Conservation (phyloP, 2,797 vertebrate genomes). For the Prionace glauca region DNA sequence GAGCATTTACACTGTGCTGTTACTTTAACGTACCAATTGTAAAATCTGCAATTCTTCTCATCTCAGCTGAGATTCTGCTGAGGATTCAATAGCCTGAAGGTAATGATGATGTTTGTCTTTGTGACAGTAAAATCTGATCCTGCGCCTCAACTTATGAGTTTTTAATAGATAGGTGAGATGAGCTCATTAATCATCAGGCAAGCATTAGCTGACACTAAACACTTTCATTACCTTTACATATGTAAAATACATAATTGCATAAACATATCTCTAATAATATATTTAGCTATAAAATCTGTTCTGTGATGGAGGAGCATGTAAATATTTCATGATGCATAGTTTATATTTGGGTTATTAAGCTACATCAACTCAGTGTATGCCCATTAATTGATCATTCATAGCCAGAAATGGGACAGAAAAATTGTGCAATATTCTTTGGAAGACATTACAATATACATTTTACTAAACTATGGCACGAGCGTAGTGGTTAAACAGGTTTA, state of each 20-base stretch:
- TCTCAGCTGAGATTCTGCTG: neutral
- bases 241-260: conserved; percentile 16
- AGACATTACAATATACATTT: neutral
- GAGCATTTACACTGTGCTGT: neutral
- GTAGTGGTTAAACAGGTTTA: neutral
- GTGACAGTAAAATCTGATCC: neutral
- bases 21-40: neutral
- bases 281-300: neutral
- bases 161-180: conserved; percentile 16
- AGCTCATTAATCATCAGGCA: conserved; percentile 1
- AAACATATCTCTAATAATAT: neutral
- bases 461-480: neutral
- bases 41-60: neutral
- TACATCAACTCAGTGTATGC: neutral
- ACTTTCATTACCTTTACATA: neutral
- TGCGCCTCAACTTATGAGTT: neutral
- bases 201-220: neutral
- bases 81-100: neutral
- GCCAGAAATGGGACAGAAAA: neutral
- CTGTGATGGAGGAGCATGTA: neutral
- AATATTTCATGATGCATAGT: neutral
- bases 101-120: conserved; percentile 26
- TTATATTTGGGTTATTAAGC: neutral
- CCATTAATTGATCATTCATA: neutral
- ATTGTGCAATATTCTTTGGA: neutral